These are phyloP conservation scores for Oreortyx pictus DNA, from an alignment of 2,797 vertebrate species.

Conservation along the genomic window DNA sequence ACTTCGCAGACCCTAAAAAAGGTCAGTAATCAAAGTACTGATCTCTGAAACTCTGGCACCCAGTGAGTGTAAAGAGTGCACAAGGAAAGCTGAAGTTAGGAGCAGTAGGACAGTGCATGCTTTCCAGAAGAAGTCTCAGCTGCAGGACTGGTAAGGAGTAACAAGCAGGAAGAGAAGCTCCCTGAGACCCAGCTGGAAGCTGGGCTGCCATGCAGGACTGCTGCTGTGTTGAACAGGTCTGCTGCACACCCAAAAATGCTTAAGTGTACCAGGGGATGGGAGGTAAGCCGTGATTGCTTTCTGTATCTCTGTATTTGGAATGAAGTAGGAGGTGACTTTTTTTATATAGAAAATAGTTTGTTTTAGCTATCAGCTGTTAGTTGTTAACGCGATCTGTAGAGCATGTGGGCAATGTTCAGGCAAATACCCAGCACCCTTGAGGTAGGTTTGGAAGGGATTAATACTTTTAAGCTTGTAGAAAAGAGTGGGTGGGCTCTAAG, in stretches of 20 bases:
- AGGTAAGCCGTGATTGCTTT: neutral
- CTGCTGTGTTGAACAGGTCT: neutral
- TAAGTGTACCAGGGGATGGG: neutral
- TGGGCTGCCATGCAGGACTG: rapidly evolving
- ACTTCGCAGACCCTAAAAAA: neutral
- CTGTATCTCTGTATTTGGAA: neutral
- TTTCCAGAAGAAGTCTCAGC: conserved; percentile 1
- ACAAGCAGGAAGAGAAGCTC: neutral
- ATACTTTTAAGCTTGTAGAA: neutral
- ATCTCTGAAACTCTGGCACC: neutral
- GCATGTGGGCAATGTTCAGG: neutral
- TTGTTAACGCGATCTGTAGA: neutral
- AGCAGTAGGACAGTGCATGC: neutral
- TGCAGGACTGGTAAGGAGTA: neutral
- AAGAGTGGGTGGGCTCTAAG: neutral
- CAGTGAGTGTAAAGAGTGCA: neutral
- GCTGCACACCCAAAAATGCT: neutral
- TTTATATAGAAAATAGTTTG: neutral
- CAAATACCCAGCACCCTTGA: neutral
- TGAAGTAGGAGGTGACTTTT: neutral
- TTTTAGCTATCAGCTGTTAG: neutral
- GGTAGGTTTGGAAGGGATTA: neutral
- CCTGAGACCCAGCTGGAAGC: neutral
- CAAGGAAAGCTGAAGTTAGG: neutral
- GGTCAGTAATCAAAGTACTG: neutral